Conservation (phyloP, 2,797 vertebrate species). For the Cryptoblepharus egeriae region DNA sequence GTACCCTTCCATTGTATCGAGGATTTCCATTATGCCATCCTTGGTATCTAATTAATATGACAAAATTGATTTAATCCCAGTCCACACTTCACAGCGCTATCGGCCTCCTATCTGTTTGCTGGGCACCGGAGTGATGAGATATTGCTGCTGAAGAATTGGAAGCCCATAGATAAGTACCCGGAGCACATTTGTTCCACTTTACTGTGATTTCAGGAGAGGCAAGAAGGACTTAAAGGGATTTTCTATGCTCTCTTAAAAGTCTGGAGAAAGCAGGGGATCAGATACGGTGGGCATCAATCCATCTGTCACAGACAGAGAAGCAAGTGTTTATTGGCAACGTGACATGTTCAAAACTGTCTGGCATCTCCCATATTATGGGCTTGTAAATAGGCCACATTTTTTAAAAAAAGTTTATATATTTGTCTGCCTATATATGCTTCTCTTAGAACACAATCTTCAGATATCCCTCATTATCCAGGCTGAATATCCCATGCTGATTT, state of each 20-base stretch:
- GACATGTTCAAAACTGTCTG: background rate
- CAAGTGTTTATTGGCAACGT: background rate
- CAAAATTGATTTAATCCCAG: background rate
- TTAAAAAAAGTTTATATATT: background rate
- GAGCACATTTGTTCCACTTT: constrained; percentile 61
- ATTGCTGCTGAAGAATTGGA: background rate
- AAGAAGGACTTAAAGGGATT: constrained; percentile 60
- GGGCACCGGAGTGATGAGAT: fast-evolving
- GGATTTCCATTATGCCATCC: background rate
- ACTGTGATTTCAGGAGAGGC: constrained; percentile 46
- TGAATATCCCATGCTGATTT: too few relatives aligned
- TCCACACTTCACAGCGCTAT: background rate
- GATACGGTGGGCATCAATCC: background rate
- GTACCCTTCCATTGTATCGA: background rate
- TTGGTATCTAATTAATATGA: constrained; percentile 17
- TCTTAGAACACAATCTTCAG: too few relatives aligned
- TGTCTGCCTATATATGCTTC: background rate
- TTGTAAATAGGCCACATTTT: background rate
- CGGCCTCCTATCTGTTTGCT: fast-evolving
- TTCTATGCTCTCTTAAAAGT: constrained; percentile 50
- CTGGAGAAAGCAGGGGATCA: constrained; percentile 2
- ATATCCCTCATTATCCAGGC: too few relatives aligned
- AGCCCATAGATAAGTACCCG: constrained; percentile 46
- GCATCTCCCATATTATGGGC: background rate
- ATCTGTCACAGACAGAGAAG: background rate